phyloP scores from a whole-genome alignment of 1,140 invertebrate genomes.

The Anastatus disparis region DNA sequence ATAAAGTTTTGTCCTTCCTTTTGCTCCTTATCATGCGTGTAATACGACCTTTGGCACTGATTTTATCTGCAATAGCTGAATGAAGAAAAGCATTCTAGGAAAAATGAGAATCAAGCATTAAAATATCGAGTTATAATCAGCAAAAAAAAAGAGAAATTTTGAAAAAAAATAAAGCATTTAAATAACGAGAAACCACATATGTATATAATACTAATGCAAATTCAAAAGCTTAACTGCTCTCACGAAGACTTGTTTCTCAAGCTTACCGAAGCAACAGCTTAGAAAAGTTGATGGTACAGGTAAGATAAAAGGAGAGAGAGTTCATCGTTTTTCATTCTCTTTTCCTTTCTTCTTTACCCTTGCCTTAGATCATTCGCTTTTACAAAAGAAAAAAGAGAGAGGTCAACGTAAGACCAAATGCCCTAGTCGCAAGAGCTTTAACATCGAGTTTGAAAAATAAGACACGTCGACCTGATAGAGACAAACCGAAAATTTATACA shows the following conservation, averaged over 20 bases:
- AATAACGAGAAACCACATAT: not conserved
- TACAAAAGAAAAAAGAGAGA: no score
- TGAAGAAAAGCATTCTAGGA: no score
- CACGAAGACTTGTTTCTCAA: not conserved
- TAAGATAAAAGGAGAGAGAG: not conserved
- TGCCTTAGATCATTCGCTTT: no score
- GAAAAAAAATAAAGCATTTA: not conserved
- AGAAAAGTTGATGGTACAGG: not conserved
- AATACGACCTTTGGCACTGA: no score
- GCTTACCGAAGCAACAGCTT: slow-evolving; percentile 28
- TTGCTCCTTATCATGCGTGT: no score
- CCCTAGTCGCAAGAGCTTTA: not conserved
- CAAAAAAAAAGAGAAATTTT: no score
- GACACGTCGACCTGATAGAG: not conserved
- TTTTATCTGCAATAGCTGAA: no score
- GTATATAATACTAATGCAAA: no score
- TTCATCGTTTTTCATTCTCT: not conserved
- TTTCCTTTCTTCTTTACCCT: no score
- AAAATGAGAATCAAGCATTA: no score
- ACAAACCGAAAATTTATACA: not conserved
- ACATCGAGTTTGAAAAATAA: not conserved
- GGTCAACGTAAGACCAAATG: not conserved
- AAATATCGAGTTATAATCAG: no score
- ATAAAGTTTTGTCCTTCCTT: no score
- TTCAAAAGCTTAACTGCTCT: not conserved